Evolutionary conservation across 92 coral and sea anemone genomes (phyloP).

Genomic region (Siderastrea siderea): DNA sequence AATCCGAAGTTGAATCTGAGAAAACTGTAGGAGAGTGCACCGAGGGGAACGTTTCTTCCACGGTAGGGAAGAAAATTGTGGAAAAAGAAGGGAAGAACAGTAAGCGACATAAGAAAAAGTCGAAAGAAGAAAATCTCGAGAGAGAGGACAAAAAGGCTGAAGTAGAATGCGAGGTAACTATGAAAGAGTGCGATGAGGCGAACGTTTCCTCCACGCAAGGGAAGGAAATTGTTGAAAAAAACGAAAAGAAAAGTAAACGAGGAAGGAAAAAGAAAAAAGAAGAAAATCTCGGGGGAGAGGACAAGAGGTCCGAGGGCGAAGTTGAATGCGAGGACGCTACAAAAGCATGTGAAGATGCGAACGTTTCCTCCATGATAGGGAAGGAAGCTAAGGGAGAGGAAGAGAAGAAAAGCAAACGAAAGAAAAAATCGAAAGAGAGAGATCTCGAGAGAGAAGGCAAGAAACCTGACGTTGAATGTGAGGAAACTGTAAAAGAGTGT

Average conservation of each 20-base stretch:
- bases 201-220: neutral
- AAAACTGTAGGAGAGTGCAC: neutral
- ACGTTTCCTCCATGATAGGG: too few relatives aligned
- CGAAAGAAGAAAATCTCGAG: neutral
- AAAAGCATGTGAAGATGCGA: too few relatives aligned
- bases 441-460: neutral
- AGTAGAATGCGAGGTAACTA: neutral
- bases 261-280: neutral
- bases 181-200: neutral
- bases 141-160: neutral
- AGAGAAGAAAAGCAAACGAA: neutral
- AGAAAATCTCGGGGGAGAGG: neutral
- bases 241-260: neutral
- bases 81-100: constrained; percentile 3
- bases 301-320: neutral
- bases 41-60: neutral
- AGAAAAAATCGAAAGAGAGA: neutral
- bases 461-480: neutral
- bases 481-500: neutral
- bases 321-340: too few relatives aligned
- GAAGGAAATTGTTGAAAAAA: neutral
- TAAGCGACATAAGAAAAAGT: neutral
- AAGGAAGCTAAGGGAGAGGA: too few relatives aligned
- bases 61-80: neutral
- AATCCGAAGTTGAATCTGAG: neutral